Evolutionary conservation across 1,140 invertebrate genomes (phyloP), one percentile per base, ranked within the genome.

Genomic region (Anthonomus grandis): DNA sequence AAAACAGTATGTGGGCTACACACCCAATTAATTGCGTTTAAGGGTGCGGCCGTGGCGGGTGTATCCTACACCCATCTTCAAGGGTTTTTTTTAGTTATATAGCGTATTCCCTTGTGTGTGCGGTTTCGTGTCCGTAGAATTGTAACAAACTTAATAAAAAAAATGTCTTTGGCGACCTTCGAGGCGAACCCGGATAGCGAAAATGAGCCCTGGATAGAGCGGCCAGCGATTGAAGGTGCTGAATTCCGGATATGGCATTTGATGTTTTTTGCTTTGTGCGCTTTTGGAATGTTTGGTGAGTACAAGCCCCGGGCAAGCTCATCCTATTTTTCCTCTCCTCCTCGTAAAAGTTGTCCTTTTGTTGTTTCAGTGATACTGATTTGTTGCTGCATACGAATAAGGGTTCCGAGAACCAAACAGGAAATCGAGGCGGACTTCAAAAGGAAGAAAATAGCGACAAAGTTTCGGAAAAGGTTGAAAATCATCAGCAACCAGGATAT

Each of bases 361-460:
- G 18, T 15, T 41, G 44, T 71, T 74, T 0, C 38, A 84, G 83
- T 87, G 41, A 84, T 94, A 50, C 82, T 90, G 59, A 69, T 93
- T 41, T 94, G 91, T 66, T 94, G 91, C 66, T 92, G 91, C 64
- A 81, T 91, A 42, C 84, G 86, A 50, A 91, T 93, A 68, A 82
- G 92, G 22, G 87, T 95, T 62, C 92, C 92, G 2, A 79, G 91
- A 19, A 95, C 91, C 0, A 95, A 94, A 69, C 91, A 95, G 73
- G 90, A 95, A 73, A 95, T 95, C 44, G 91, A 95, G 71, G 91
- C 89, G 0, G 90, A 95, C 75, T 92, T 89, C 72, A 82, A 90
- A 59, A 77, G 92, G 3, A 86, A 89, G 64, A 86, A 87, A 70
- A 83, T 95, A 21, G 86, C 91, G 0, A 81, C 81, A 58, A 90